Percentiles rank a stretch among this genome's conserved stretches.
phyloP scores from a whole-genome alignment of 2,888 invertebrate species.

The Drosophila antonietae region DNA sequence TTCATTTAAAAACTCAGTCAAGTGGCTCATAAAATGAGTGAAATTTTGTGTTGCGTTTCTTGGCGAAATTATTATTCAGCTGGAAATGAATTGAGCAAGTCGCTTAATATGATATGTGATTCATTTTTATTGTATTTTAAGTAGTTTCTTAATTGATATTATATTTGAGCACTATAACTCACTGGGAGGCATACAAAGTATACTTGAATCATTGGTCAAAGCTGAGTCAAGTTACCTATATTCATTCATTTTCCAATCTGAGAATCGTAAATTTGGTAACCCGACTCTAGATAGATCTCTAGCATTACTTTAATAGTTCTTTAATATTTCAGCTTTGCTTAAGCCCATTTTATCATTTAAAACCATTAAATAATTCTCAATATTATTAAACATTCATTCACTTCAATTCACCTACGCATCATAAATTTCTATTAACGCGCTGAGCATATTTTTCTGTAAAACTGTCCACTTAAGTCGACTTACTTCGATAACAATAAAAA shows the following conservation, averaged over 20 bases:
- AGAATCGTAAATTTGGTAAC: too few relatives aligned
- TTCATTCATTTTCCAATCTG: too few relatives aligned
- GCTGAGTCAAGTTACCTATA: not conserved
- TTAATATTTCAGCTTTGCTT: not conserved
- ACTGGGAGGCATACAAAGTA: not conserved
- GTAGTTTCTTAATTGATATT: not conserved
- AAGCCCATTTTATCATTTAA: not conserved
- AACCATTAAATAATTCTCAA: not conserved
- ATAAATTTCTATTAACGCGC: not conserved
- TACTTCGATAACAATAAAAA: slow-evolving; percentile 11
- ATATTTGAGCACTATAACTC: not conserved
- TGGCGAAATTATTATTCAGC: slow-evolving; percentile 3
- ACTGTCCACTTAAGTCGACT: slow-evolving; percentile 22
- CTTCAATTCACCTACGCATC: not conserved
- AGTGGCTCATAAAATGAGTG: slow-evolving; percentile 27
- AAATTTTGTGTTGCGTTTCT: slow-evolving; percentile 5
- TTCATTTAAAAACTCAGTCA: slow-evolving; percentile 11
- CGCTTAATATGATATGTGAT: not conserved
- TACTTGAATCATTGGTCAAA: not conserved
- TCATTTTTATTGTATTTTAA: slow-evolving; percentile 20
- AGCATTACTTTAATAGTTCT: too few relatives aligned
- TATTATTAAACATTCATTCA: not conserved
- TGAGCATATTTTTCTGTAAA: slow-evolving; percentile 21
- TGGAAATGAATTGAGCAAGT: not conserved
- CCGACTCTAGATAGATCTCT: too few relatives aligned